Percentiles rank a stretch among this genome's conserved stretches.
phyloP scores from a whole-genome alignment of 2,797 vertebrate genomes.

The Micrastur ruficollis region DNA sequence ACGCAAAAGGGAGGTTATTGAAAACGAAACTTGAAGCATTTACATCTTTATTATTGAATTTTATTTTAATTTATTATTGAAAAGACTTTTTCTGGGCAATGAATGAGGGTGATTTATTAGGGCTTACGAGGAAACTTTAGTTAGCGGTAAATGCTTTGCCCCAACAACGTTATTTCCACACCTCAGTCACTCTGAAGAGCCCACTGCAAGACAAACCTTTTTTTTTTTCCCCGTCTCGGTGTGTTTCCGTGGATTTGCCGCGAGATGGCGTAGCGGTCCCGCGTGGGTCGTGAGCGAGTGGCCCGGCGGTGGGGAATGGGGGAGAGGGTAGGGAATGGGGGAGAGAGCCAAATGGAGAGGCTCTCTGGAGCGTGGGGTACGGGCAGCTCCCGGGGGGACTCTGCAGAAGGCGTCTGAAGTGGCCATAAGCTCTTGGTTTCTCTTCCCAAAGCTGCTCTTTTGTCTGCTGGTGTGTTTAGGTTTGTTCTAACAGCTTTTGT shows the following conservation, averaged over 20 bases:
- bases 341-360: neutral
- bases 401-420: neutral
- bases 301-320: too few species aligned
- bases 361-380: accelerated
- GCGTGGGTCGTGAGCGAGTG: neutral
- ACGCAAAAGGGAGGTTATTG: accelerated
- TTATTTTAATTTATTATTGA: too few species aligned
- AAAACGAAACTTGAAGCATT: too few species aligned
- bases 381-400: too few species aligned
- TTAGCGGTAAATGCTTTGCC: neutral
- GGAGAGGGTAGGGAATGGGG: too few species aligned
- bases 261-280: neutral
- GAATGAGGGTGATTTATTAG: neutral
- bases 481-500: neutral
- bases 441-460: neutral
- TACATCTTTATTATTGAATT: too few species aligned
- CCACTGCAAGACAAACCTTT: accelerated
- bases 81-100: neutral
- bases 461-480: neutral
- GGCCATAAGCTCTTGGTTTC: accelerated
- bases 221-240: too few species aligned
- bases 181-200: accelerated
- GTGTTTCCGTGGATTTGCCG: neutral
- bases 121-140: neutral
- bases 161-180: accelerated